A percentile compares a stretch with the other conserved stretches of the same genome.
Evolutionary conservation across 1,140 invertebrate genomes (phyloP).

Genomic region (Drosophila cardini): DNA sequence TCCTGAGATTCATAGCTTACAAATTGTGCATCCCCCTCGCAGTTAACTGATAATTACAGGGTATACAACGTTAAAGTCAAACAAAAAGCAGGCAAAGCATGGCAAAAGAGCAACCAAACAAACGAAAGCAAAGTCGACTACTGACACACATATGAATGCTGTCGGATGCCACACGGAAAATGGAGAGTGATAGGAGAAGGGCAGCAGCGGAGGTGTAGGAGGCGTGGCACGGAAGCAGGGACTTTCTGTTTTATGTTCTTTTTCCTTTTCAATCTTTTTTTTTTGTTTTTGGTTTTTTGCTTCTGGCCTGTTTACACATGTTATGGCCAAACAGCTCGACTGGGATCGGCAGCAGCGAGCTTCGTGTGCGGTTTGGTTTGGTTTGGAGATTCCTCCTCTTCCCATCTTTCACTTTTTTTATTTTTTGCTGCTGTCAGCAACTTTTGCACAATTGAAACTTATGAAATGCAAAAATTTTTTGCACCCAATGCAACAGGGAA

Average conservation of each 20-base stretch:
- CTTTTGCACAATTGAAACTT: slow-evolving; percentile 80
- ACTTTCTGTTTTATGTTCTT: background rate
- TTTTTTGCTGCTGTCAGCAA: slow-evolving; percentile 67
- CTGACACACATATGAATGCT: slow-evolving; percentile 69
- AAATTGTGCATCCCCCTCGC: no score
- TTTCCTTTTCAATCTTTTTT: background rate
- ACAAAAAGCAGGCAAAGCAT: slow-evolving; percentile 51
- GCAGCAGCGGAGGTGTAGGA: background rate
- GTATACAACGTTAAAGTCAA: slow-evolving; percentile 16
- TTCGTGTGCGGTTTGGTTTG: background rate
- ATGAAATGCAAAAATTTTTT: slow-evolving; percentile 72
- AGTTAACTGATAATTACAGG: background rate
- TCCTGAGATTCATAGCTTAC: background rate
- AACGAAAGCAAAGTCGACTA: slow-evolving; percentile 57
- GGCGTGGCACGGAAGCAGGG: slow-evolving; percentile 2
- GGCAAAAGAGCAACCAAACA: slow-evolving; percentile 55
- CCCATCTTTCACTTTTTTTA: no score
- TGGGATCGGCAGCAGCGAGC: slow-evolving; percentile 53
- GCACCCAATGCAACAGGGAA: slow-evolving; percentile 25
- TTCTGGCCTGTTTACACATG: slow-evolving; percentile 70
- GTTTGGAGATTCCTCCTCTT: no score
- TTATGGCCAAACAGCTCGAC: slow-evolving; percentile 61
- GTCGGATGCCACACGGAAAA: slow-evolving; percentile 46
- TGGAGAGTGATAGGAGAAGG: background rate
- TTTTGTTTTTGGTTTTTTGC: slow-evolving; percentile 18